Base-by-base conservation (phyloP, 2,888 invertebrate species). In the Carpatolechia fugitivella region DNA sequence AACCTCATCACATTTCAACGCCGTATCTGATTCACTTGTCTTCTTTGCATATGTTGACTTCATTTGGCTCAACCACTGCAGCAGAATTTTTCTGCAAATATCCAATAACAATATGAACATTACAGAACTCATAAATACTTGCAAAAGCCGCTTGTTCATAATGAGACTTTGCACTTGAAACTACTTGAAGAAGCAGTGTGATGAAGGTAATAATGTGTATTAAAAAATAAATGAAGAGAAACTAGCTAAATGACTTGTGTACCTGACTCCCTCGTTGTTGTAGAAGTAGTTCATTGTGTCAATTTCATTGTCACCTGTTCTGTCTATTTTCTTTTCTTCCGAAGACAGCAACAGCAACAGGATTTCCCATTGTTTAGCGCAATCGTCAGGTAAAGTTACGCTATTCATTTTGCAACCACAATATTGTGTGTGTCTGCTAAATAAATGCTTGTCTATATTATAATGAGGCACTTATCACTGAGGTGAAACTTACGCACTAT, bases 351-450 rank as follows among this genome's bases (percentile, higher is more conserved):
- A 70, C 14, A 86, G 72, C 13, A 87, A 65, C 35, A 88, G 65
- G n/a, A 87, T 74, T 58, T 90, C 87, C 90, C 89, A 90, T 60
- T 88, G 87, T 58, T 85, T 79, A 0, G 82, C 72, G 55, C 82
- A 82, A 54, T 89, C 85, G 24, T 84, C 80, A 8, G 87, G 84
- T 54, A 87, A 66, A 41, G 56, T 69, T 49, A 78, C 57, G 58
- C 59, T 70, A 61, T 74, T 76, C 82, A 83, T 85, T 60, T 56
- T 71, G 35, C 59, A 29, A 54, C 54, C 46, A 51, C 20, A 5
- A 31, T 8, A 41, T 8, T 1, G 10, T 16, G 10, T 14, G 13
- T 8, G 16, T 35, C n/a, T 1, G 35, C 35, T 3, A n/a, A n/a
- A n/a, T n/a, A n/a, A n/a, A 40, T 24, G 24, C 1, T 13, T 41